Percentiles rank a stretch among this genome's conserved stretches.
Conservation (phyloP, 2,888 invertebrate genomes). For the Blera fallax region DNA sequence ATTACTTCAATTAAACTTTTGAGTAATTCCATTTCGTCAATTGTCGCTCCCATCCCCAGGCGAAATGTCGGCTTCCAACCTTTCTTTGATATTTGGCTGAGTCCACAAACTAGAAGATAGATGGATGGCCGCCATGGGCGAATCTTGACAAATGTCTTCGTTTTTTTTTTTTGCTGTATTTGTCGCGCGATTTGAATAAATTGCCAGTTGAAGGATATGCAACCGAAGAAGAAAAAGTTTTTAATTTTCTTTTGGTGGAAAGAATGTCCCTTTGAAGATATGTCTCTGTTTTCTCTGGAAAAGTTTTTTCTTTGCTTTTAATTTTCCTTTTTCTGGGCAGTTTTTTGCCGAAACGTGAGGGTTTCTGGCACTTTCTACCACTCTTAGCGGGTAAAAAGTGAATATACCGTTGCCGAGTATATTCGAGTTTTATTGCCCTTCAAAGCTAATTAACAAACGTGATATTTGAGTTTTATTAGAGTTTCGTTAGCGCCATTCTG, state of each 20-base stretch:
- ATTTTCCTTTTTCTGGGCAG: conserved; percentile 4
- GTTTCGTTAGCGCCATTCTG: conserved; percentile 46
- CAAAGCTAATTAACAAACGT: conserved; percentile 79
- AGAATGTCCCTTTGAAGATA: conserved; percentile 56
- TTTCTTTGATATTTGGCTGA: conserved; percentile 34
- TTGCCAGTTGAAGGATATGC: conserved; percentile 64
- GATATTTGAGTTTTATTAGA: conserved; percentile 72
- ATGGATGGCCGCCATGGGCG: conserved; percentile 47
- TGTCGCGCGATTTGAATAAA: conserved; percentile 46
- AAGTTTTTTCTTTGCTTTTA: conserved; percentile 4
- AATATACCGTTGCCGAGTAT: conserved; percentile 55
- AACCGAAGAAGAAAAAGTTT: conserved; percentile 51
- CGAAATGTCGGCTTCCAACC: neutral
- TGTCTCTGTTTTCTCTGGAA: conserved; percentile 34
- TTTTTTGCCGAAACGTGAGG: conserved; percentile 6
- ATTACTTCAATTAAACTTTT: conserved; percentile 70
- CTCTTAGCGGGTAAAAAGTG: neutral
- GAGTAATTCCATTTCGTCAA: conserved; percentile 66
- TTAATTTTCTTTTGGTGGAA: conserved; percentile 52
- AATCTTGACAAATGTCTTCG: conserved; percentile 42
- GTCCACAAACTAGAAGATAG: conserved; percentile 16
- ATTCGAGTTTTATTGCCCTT: conserved; percentile 80
- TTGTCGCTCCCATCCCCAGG: conserved; percentile 21
- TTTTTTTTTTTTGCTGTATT: neutral
- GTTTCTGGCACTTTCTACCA: neutral